phyloP scores from a whole-genome alignment of 2,888 invertebrate genomes.

The Phortica magna region DNA sequence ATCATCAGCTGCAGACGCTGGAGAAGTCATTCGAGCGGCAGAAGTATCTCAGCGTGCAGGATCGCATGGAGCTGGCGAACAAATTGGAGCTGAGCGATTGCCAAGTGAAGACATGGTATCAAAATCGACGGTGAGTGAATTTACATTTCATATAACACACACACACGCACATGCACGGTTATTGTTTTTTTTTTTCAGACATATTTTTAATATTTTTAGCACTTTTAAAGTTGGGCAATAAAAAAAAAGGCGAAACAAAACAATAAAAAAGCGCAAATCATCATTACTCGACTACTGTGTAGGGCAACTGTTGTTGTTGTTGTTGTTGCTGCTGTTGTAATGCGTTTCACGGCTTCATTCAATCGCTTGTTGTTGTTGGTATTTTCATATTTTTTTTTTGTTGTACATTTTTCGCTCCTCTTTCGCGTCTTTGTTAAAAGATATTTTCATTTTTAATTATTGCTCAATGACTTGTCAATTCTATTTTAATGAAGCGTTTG shows the following conservation, averaged over 20 bases:
- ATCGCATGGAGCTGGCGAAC: slow-evolving; percentile 98
- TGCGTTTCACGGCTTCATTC: slow-evolving; percentile 10
- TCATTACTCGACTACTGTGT: background rate
- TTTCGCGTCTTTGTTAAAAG: background rate
- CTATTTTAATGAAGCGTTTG: slow-evolving; percentile 49
- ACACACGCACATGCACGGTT: no score
- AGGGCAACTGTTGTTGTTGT: background rate
- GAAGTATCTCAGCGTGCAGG: slow-evolving; percentile 97
- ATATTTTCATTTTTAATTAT: slow-evolving; percentile 70
- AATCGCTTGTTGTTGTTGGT: background rate
- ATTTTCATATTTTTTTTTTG: background rate
- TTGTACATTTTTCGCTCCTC: background rate
- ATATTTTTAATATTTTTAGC: no score
- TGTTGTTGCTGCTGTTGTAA: background rate
- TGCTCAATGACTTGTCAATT: slow-evolving; percentile 70
- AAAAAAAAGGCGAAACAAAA: background rate
- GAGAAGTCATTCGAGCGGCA: slow-evolving; percentile 98
- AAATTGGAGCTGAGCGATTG: slow-evolving; percentile 98
- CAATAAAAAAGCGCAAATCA: background rate
- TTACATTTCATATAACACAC: background rate
- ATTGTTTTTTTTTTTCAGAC: no score
- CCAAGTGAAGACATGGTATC: slow-evolving; percentile 99
- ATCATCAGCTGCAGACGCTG: slow-evolving; percentile 96
- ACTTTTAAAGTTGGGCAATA: background rate
- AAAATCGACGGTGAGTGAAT: slow-evolving; percentile 92